Evolutionary conservation across 2,113 vertebrate species (phyloP).

Genomic region (Myotis lucifugus): DNA sequence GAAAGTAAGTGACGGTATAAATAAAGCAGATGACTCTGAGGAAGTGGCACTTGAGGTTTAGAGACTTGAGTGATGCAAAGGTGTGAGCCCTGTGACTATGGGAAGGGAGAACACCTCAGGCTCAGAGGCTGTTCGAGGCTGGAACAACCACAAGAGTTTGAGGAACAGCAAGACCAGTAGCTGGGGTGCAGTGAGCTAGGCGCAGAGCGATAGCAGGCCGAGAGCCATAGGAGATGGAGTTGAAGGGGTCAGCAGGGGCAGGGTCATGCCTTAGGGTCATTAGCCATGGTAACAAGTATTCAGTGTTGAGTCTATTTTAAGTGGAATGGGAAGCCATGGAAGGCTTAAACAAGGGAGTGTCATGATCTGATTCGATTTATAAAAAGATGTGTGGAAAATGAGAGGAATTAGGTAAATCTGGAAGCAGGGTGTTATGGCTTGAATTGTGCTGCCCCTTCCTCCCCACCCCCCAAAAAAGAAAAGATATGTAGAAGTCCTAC

Average conservation of each 20-base stretch:
- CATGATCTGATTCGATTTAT: background rate
- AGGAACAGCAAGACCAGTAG: background rate
- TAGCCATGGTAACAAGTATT: background rate
- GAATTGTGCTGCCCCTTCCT: background rate
- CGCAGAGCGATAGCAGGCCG: rapidly evolving
- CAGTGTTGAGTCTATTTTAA: background rate
- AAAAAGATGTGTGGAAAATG: background rate
- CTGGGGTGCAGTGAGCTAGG: background rate
- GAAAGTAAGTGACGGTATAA: background rate
- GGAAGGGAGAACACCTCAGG: no score
- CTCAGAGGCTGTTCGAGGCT: background rate
- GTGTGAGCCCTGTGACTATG: no score
- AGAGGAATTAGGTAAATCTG: background rate
- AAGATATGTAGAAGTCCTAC: background rate
- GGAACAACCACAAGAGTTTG: background rate
- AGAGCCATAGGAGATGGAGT: rapidly evolving
- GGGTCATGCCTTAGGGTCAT: background rate
- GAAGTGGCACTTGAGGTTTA: no score
- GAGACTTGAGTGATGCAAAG: background rate
- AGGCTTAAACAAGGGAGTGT: background rate
- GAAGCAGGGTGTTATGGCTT: background rate
- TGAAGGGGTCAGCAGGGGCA: background rate
- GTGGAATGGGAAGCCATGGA: background rate
- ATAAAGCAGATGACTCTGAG: background rate
- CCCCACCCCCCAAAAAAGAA: background rate